These are phyloP conservation scores for Malacoctenus gilli DNA, from an alignment of 2,797 vertebrate species.

Conservation along the genomic window DNA sequence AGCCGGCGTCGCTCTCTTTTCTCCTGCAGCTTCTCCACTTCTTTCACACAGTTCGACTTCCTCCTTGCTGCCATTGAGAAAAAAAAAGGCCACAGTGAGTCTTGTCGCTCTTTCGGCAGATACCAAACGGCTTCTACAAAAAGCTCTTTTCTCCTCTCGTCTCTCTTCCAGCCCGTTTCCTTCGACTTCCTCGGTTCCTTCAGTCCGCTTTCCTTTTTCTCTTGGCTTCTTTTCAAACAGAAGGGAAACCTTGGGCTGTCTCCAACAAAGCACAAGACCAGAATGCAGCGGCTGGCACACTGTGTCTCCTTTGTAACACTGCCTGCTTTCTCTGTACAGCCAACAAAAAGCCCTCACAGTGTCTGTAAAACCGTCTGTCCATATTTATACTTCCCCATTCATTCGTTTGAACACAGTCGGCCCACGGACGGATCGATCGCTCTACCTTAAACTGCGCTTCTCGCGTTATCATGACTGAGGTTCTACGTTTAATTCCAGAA, in stretches of 20 bases:
- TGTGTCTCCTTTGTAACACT: slow-evolving; percentile 53
- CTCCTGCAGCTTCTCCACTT: slow-evolving; percentile 98
- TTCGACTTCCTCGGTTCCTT: slow-evolving; percentile 25
- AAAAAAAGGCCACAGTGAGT: slow-evolving; percentile 34
- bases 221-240: slow-evolving; percentile 40
- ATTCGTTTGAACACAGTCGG: slow-evolving; percentile 20
- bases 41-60: slow-evolving; percentile 99
- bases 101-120: slow-evolving; percentile 16
- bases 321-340: slow-evolving; percentile 47
- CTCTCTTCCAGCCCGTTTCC: slow-evolving; percentile 26
- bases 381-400: slow-evolving; percentile 7
- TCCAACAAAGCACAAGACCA: slow-evolving; percentile 46
- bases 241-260: slow-evolving; percentile 42
- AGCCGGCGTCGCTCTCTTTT: slow-evolving; percentile 93
- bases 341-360: slow-evolving; percentile 57
- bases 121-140: slow-evolving; percentile 12
- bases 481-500: too few relatives aligned
- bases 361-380: slow-evolving; percentile 16
- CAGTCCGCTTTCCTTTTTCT: slow-evolving; percentile 22
- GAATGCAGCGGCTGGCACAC: slow-evolving; percentile 62
- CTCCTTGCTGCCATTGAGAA: slow-evolving; percentile 86
- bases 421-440: slow-evolving; percentile 1
- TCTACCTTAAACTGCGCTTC: too few relatives aligned
- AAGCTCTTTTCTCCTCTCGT: slow-evolving; percentile 32
- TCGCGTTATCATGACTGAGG: too few relatives aligned